These are phyloP conservation scores for Phalacrocorax pelagicus DNA, from an alignment of 2,113 vertebrate genomes.

Conservation along the genomic window DNA sequence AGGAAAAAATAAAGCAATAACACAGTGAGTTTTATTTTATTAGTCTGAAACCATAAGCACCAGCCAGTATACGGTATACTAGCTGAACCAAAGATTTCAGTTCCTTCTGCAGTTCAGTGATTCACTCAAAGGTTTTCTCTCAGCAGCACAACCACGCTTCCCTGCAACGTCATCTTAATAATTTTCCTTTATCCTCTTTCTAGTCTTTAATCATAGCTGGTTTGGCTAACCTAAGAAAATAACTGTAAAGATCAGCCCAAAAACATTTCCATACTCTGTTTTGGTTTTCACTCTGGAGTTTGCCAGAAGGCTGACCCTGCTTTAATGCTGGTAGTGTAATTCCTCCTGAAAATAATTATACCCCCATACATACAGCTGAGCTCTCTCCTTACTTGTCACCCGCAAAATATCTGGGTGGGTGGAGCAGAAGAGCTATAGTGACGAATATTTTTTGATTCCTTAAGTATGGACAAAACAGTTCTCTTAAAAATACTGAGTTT, in stretches of 20 bases:
- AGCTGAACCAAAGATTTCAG: background rate
- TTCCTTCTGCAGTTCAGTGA: background rate
- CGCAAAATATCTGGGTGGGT: background rate
- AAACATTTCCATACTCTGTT: background rate
- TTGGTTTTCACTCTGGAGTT: background rate
- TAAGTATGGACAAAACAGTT: background rate
- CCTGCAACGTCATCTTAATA: background rate
- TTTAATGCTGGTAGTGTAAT: background rate
- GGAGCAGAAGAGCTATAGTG: background rate
- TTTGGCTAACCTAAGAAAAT: background rate
- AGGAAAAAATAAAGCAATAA: background rate
- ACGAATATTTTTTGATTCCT: background rate
- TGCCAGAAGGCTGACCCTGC: background rate
- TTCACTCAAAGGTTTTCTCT: background rate
- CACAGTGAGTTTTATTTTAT: background rate
- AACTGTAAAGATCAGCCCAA: background rate
- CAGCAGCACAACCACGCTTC: background rate
- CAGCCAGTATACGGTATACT: background rate
- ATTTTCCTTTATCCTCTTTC: background rate
- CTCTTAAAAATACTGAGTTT: background rate
- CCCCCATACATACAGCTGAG: rapidly evolving
- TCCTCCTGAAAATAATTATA: background rate
- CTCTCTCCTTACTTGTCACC: background rate
- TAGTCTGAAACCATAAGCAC: background rate
- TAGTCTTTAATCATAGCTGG: background rate